Percentiles rank a stretch among this genome's conserved stretches.
phyloP scores from a whole-genome alignment of 1,140 invertebrate species.

The Colletes latitarsis region DNA sequence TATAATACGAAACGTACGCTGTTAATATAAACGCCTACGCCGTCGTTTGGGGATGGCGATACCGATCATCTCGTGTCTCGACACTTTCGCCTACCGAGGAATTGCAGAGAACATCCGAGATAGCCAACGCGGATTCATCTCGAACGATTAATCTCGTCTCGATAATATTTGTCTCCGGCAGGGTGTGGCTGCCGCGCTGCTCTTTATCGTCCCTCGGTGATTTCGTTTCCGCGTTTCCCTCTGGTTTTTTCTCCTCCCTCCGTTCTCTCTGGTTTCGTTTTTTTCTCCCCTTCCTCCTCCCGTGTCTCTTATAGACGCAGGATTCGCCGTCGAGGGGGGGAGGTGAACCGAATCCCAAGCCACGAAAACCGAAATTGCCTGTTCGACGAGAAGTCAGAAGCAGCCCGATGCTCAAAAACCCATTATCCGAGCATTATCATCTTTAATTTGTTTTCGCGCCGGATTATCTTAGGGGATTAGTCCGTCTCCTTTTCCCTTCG shows the following conservation, averaged over 20 bases:
- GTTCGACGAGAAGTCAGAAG: conserved; percentile 66
- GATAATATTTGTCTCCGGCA: conserved; percentile 63
- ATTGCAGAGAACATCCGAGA: conserved; percentile 8
- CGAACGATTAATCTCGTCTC: conserved; percentile 64
- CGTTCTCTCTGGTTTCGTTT: too few species aligned
- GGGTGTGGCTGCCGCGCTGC: not conserved
- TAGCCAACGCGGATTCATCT: conserved; percentile 30
- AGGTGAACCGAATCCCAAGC: conserved; percentile 38
- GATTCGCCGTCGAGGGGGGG: not conserved
- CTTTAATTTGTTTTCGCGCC: conserved; percentile 68
- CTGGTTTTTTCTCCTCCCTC: not conserved
- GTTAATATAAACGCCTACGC: too few species aligned
- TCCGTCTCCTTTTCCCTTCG: conserved; percentile 33
- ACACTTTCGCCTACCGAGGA: not conserved
- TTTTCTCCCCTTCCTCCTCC: not conserved
- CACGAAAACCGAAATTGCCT: conserved; percentile 67
- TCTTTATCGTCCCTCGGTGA: conserved; percentile 43
- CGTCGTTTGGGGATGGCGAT: too few species aligned
- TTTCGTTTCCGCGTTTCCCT: conserved; percentile 44
- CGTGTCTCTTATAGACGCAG: not conserved
- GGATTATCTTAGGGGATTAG: conserved; percentile 61
- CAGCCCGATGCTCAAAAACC: conserved; percentile 67
- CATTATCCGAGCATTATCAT: conserved; percentile 69
- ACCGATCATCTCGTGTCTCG: too few species aligned
- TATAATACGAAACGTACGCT: too few species aligned